Percentiles rank a stretch among this genome's conserved stretches.
These are phyloP conservation scores for Petrocephalus microphthalmus DNA, from an alignment of 2,113 vertebrate genomes.

Conservation along the genomic window DNA sequence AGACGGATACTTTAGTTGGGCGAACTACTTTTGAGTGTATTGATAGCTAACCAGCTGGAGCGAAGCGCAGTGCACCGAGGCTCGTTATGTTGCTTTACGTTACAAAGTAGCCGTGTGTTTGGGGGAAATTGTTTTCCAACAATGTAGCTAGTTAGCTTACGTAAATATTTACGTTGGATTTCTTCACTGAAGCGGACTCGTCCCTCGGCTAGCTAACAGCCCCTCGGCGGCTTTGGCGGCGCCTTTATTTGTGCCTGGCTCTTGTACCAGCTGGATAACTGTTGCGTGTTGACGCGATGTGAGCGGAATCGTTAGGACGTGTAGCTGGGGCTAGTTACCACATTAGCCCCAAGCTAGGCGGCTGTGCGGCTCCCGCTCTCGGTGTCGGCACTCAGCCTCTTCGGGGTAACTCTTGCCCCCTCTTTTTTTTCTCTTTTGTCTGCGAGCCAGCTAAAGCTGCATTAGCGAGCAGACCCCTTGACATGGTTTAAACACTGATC, in stretches of 20 bases:
- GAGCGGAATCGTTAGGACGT: not conserved
- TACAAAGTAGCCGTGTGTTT: not conserved
- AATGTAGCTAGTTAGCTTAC: conserved; percentile 7
- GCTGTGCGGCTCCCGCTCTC: not conserved
- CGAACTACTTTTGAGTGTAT: not conserved
- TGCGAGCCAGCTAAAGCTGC: not conserved
- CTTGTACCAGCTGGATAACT: not conserved
- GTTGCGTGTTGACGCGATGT: not conserved
- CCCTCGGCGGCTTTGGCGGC: not conserved
- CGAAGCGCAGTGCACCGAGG: not conserved
- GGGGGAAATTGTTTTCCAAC: not conserved
- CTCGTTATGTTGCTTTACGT: not conserved
- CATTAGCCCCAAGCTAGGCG: not conserved
- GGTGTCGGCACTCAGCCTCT: not conserved
- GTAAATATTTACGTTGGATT: conserved; percentile 4
- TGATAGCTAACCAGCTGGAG: not conserved
- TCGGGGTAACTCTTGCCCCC: not conserved
- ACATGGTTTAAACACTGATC: not conserved
- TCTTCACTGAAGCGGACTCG: not conserved
- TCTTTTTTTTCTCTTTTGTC: not conserved
- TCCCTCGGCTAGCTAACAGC: not conserved
- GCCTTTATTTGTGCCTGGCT: not conserved
- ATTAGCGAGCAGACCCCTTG: not conserved
- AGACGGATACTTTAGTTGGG: not conserved
- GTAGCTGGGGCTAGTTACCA: not conserved